A percentile compares a stretch with the other conserved stretches of the same genome.
Evolutionary conservation across 2,888 invertebrate genomes (phyloP).

Genomic region (Leistus spinibarbis): DNA sequence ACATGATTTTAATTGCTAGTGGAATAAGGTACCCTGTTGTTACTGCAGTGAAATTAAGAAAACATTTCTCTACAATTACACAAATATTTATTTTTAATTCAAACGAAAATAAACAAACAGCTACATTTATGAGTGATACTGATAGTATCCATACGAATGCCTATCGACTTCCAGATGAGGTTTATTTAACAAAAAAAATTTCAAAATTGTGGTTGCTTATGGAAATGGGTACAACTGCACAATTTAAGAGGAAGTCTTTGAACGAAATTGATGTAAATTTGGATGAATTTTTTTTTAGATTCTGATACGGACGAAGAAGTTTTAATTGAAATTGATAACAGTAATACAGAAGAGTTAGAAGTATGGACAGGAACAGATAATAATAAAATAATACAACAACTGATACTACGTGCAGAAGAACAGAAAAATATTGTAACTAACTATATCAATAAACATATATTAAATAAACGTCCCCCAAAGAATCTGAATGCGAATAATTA

Average conservation of each 20-base stretch:
- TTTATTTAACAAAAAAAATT: constrained; percentile 43
- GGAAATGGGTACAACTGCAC: constrained; percentile 41
- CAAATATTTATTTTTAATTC: constrained; percentile 43
- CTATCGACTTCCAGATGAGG: constrained; percentile 31
- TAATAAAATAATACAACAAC: constrained; percentile 6
- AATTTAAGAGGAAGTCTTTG: constrained; percentile 41
- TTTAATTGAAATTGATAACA: neutral
- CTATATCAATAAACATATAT: constrained; percentile 32
- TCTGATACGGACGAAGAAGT: neutral
- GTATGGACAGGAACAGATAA: neutral
- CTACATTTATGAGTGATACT: constrained; percentile 47
- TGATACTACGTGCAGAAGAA: constrained; percentile 27
- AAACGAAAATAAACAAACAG: constrained; percentile 45
- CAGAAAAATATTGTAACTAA: constrained; percentile 13
- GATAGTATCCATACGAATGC: neutral
- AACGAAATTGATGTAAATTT: constrained; percentile 42
- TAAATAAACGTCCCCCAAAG: constrained; percentile 27
- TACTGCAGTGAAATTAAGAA: constrained; percentile 43
- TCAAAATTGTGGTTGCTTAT: constrained; percentile 43
- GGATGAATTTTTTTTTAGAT: constrained; percentile 36
- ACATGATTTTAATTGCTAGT: constrained; percentile 40
- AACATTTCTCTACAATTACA: constrained; percentile 43
- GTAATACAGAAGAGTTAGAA: neutral
- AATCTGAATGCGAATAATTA: constrained; percentile 29
- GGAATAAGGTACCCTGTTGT: constrained; percentile 42